Conservation (phyloP, 2,888 invertebrate genomes). For the Chromoteleia sp. region DNA sequence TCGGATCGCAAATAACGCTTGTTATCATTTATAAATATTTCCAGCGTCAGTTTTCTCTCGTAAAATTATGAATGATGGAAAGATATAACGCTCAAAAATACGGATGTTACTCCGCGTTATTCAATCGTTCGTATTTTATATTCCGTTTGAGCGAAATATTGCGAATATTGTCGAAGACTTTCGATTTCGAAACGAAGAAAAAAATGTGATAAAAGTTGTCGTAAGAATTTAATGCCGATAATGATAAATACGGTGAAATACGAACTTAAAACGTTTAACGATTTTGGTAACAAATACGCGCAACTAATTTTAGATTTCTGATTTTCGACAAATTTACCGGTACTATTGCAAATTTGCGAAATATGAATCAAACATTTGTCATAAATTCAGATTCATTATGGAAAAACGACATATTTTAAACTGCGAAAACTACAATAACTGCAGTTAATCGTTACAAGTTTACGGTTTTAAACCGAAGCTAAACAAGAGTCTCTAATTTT, state of each 20-base stretch:
- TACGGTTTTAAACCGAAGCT: too few species aligned
- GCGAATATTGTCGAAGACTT: slow-evolving; percentile 13
- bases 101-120: slow-evolving; percentile 36
- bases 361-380: too few species aligned
- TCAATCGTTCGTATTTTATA: slow-evolving; percentile 26
- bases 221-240: neutral
- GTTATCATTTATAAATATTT: slow-evolving; percentile 54
- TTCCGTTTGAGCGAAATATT: slow-evolving; percentile 12
- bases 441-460: too few species aligned
- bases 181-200: slow-evolving; percentile 8
- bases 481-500: too few species aligned
- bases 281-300: too few species aligned
- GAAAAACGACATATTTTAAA: too few species aligned
- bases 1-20: slow-evolving; percentile 46
- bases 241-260: neutral
- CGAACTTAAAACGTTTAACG: too few species aligned
- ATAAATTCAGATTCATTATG: too few species aligned
- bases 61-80: slow-evolving; percentile 54
- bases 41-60: slow-evolving; percentile 43
- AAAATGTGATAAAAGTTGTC: neutral
- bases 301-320: too few species aligned
- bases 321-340: too few species aligned
- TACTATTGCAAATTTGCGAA: too few species aligned
- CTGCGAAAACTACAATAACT: too few species aligned
- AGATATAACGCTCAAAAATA: slow-evolving; percentile 45